Evolutionary conservation across 2,797 vertebrate genomes (phyloP).

Genomic region (Gymnothorax reevesii): DNA sequence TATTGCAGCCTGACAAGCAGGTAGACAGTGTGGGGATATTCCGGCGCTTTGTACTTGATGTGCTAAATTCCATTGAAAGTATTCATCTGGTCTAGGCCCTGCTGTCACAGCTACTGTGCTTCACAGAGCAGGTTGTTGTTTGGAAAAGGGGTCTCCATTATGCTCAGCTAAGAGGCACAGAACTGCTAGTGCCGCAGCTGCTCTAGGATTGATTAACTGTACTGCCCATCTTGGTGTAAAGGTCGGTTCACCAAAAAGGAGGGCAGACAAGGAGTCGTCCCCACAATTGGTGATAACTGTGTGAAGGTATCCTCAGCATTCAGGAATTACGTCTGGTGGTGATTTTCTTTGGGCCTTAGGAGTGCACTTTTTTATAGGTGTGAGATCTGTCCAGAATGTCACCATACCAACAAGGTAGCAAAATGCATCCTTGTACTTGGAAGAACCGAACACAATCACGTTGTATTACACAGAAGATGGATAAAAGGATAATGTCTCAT

Average conservation of each 20-base stretch:
- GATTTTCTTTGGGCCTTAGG: neutral
- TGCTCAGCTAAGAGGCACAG: slow-evolving; percentile 20
- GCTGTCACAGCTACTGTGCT: neutral
- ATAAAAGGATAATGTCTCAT: neutral
- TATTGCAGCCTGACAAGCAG: neutral
- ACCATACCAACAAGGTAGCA: neutral
- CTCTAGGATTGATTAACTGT: slow-evolving; percentile 31
- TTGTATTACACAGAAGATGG: neutral
- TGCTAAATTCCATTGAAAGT: slow-evolving; percentile 3
- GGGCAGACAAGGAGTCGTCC: neutral
- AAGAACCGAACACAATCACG: neutral
- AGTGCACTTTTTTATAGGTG: neutral
- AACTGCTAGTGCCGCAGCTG: neutral
- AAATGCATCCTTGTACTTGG: neutral
- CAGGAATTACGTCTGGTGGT: neutral
- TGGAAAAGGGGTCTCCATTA: slow-evolving; percentile 21
- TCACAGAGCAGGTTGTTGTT: slow-evolving; percentile 2
- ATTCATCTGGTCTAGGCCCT: neutral
- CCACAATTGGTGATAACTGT: neutral
- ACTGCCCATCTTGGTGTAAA: neutral
- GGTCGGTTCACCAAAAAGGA: slow-evolving; percentile 28
- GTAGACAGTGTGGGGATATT: neutral
- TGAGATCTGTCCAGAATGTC: neutral
- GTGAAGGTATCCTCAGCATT: neutral
- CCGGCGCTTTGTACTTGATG: neutral